Conservation (phyloP, 2,888 invertebrate genomes). For the Cheilosia pagana region DNA sequence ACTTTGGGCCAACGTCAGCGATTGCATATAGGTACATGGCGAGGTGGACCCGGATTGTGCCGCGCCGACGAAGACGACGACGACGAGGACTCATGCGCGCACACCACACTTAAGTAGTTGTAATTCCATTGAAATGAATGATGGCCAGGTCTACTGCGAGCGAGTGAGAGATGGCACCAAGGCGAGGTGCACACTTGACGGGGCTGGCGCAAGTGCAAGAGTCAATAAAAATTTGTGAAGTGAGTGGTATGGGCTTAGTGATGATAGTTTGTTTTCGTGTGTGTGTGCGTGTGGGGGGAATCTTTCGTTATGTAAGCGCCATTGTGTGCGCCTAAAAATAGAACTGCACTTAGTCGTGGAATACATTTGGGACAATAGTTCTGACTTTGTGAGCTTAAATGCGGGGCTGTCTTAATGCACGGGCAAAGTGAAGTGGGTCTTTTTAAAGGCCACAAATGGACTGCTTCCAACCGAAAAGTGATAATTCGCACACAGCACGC, state of each 20-base stretch:
- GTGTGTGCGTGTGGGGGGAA: not conserved
- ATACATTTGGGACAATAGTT: constrained; percentile 15
- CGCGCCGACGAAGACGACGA: not conserved
- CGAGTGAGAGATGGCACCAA: constrained; percentile 47
- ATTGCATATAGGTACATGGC: constrained; percentile 8
- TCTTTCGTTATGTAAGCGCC: constrained; percentile 36
- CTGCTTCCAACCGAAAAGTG: too few relatives aligned
- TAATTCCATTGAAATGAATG: constrained; percentile 69
- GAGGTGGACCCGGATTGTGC: not conserved
- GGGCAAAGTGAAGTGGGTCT: too few relatives aligned
- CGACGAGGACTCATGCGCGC: constrained; percentile 25
- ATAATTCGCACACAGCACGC: too few relatives aligned
- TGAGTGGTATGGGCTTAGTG: constrained; percentile 38
- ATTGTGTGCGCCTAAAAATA: constrained; percentile 15
- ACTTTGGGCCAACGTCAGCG: constrained; percentile 42
- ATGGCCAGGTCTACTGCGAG: constrained; percentile 22
- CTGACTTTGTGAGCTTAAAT: not conserved
- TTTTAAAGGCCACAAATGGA: too few relatives aligned
- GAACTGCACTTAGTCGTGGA: constrained; percentile 8
- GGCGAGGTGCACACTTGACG: constrained; percentile 49
- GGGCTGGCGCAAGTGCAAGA: constrained; percentile 66
- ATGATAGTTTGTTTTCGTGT: constrained; percentile 7
- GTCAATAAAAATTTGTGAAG: constrained; percentile 54
- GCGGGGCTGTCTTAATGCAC: too few relatives aligned
- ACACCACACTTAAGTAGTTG: constrained; percentile 57